Evolutionary conservation across 2,888 invertebrate genomes (phyloP), one percentile per base, ranked within the genome.

Genomic region (Andrena marginata): DNA sequence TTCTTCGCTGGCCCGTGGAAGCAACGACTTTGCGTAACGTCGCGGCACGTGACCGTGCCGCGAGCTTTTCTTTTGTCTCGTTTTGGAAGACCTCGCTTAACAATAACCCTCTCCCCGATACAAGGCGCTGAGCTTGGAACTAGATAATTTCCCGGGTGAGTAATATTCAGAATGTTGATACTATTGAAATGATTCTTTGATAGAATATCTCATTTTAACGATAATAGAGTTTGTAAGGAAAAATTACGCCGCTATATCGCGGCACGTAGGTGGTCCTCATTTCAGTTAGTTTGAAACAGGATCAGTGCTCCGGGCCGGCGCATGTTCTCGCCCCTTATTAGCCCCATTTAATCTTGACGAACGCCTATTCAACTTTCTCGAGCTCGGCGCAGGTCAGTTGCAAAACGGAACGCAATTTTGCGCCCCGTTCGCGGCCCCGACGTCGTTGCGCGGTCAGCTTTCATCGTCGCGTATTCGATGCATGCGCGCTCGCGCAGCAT

Each of bases 341-440:
- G 6, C 13, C 2, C 0, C 16, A 23, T 49, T 60, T 49, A 71
- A 31, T 33, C 60, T 20, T 8, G 31, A 10, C 49, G n/a, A 20
- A 23, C 16, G 48, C 10, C 6, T 26, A 13, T 26, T 2, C 4
- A 29, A 42, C 10, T 56, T 31, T 20, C 33, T 31, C 31, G n/a
- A n/a, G 10, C 10, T 13, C 1, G 35, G 48, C 16, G 54, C 8
- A 33, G 54, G 35, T 8, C 20, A 29, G 29, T 70, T 4, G 35
- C 16, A 6, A 42, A 75, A 42, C 63, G 70, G 63, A 70, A 70
- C 35, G 42, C 35, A 70, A 63, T 70, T 63, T 70, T 51, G 42
- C 51, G 51, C 31, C 5, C 29, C 13, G 23, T 75, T n/a, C 23
- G n/a, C 54, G 26, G 65, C n/a, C 16, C 10, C 13, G 26, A 13